Base-by-base conservation (phyloP, 2,113 vertebrate genomes). In the Polyodon spathula region DNA sequence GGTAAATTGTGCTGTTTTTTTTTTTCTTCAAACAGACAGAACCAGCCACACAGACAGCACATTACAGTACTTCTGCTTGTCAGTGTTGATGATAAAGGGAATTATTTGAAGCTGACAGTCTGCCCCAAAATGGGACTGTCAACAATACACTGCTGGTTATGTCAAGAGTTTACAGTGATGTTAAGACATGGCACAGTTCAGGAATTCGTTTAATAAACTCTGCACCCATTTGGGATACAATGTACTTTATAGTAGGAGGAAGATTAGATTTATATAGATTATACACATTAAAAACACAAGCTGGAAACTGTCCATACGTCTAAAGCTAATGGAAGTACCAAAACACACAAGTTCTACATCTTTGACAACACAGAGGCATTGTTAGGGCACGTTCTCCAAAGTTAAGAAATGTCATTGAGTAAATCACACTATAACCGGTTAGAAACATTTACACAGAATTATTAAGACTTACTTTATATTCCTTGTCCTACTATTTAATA, bases 11-110 rank as follows among this genome's bases (percentile, higher is more conserved):
- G 53, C 73, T 73, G 74, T 69, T 68, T 68, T 75, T 78, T 81
- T 76, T 68, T 73, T 80, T 73, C 69, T 74, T 66, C 72, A 65
- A 76, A 60, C 73, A 72, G 66, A 64, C 44, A 8, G 63, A 71
- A 62, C 63, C 63, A 43, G 61, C 67, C 62, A 69, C 67, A 68
- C 62, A n/a, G 17, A n/a, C 6, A 2, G 6, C 9, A 55, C 17
- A 7, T 55, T 27, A 27, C 27, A 27, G 27, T 12, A 37, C 66
- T 63, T 55, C 63, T 42, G 51, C 64, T 65, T 79, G 63, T 73
- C 70, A 68, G 60, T 73, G 44, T 46, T 14, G 14, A 8, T 46
- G 14, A 2, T 5, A 46, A 46, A 46, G 44, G 44, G 14, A 46
- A 46, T 46, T 46, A 8, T 46, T 46, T 46, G 27, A 27, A 27